These are phyloP conservation scores for Perca schrenkii DNA, from an alignment of 2,113 vertebrate genomes.

Conservation along the genomic window DNA sequence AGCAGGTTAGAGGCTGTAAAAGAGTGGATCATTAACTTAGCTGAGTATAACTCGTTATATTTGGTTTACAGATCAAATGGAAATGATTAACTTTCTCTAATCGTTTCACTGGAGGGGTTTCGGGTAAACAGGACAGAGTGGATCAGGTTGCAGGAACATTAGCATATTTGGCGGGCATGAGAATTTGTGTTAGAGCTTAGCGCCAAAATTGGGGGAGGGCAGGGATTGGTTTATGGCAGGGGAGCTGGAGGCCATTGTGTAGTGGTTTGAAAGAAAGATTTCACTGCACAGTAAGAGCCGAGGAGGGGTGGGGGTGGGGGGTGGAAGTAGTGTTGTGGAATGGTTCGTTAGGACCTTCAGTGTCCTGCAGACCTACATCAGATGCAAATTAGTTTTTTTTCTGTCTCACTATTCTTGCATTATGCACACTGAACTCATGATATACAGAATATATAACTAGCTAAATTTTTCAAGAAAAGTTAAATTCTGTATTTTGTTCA, in stretches of 20 bases:
- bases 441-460: neutral
- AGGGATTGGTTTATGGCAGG: constrained; percentile 70
- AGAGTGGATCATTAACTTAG: constrained; percentile 58
- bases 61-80: constrained; percentile 34
- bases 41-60: constrained; percentile 23
- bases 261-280: constrained; percentile 81
- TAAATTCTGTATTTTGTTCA: constrained; percentile 12
- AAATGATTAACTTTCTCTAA: constrained; percentile 62
- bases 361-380: constrained; percentile 71
- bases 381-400: constrained; percentile 73
- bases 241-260: constrained; percentile 70
- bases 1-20: constrained; percentile 25
- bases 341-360: constrained; percentile 66
- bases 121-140: constrained; percentile 7
- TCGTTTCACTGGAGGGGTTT: constrained; percentile 21
- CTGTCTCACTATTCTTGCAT: constrained; percentile 53
- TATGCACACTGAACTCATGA: constrained; percentile 55
- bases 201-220: constrained; percentile 78
- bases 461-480: neutral
- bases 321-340: constrained; percentile 17
- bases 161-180: constrained; percentile 75
- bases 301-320: constrained; percentile 10
- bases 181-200: constrained; percentile 78
- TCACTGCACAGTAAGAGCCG: constrained; percentile 73
- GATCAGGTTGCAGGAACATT: constrained; percentile 59